Conservation (phyloP, 2,888 invertebrate genomes). For the Rotaria socialis region DNA sequence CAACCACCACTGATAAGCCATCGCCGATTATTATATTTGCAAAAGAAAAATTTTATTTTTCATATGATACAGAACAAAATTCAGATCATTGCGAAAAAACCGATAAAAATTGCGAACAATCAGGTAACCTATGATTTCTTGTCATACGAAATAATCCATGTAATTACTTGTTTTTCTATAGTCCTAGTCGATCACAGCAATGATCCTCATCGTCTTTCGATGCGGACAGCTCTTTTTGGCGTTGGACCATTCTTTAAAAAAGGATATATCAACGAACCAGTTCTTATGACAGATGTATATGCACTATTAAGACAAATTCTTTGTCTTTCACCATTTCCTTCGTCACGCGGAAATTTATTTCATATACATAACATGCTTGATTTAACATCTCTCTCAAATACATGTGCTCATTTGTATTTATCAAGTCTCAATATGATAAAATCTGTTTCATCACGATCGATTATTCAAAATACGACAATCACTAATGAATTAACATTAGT, state of each 20-base stretch:
- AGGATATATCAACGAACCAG: neutral
- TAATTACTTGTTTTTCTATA: neutral
- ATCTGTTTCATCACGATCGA: neutral
- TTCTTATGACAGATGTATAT: conserved; percentile 19
- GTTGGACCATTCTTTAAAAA: neutral
- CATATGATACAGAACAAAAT: neutral
- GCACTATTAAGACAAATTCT: conserved; percentile 19
- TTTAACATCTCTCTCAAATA: conserved; percentile 14
- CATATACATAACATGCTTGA: neutral
- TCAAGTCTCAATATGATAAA: neutral
- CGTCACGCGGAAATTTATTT: neutral
- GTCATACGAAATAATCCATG: neutral
- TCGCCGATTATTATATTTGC: neutral
- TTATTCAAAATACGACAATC: neutral
- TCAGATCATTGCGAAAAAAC: neutral
- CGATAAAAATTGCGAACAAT: neutral
- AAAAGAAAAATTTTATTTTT: conserved; percentile 7
- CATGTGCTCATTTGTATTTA: conserved; percentile 14
- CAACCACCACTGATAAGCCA: neutral
- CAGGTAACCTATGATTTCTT: neutral
- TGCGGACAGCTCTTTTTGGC: conserved; percentile 7
- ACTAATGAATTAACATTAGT: neutral
- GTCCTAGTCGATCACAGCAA: neutral
- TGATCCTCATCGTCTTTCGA: conserved; percentile 15
- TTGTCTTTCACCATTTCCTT: neutral